A percentile compares a stretch with the other conserved stretches of the same genome.
phyloP scores from a whole-genome alignment of 2,113 vertebrate species.

The Pomatostomus ruficeps region DNA sequence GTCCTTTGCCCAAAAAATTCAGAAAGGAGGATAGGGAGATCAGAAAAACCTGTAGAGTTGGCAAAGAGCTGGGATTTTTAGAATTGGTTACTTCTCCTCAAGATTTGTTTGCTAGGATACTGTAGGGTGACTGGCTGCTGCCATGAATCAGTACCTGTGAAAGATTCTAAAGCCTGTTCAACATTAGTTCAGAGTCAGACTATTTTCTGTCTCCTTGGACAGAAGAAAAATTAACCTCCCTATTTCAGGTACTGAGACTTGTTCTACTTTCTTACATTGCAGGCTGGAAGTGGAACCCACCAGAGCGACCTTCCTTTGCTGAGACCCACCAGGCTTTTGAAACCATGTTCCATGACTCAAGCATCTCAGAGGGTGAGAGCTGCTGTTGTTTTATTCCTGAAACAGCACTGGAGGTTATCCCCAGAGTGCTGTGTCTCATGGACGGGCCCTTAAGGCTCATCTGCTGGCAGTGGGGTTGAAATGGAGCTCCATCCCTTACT shows the following conservation, averaged over 20 bases:
- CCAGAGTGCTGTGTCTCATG: background rate
- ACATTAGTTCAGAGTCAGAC: background rate
- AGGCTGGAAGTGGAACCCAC: slow-evolving; percentile 98
- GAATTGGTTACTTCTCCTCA: background rate
- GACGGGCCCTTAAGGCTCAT: background rate
- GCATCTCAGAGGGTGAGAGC: slow-evolving; percentile 92
- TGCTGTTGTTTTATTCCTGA: background rate
- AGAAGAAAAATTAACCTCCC: background rate
- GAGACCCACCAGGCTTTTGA: slow-evolving; percentile 98
- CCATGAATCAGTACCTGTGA: background rate
- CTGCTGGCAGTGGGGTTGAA: background rate
- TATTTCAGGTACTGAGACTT: background rate
- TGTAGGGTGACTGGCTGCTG: background rate
- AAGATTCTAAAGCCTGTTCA: background rate
- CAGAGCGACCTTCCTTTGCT: slow-evolving; percentile 92
- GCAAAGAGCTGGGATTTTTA: background rate
- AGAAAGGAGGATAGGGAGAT: background rate
- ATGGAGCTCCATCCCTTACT: background rate
- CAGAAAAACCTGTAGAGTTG: background rate
- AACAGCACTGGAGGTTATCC: background rate
- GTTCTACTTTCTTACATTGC: background rate
- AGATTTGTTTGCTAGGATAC: background rate
- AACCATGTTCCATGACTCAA: slow-evolving; percentile 98
- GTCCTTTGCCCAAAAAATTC: background rate
- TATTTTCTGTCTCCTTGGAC: background rate